phyloP scores from a whole-genome alignment of 92 coral and sea anemone species.

The Parazoanthus atlanticus region DNA sequence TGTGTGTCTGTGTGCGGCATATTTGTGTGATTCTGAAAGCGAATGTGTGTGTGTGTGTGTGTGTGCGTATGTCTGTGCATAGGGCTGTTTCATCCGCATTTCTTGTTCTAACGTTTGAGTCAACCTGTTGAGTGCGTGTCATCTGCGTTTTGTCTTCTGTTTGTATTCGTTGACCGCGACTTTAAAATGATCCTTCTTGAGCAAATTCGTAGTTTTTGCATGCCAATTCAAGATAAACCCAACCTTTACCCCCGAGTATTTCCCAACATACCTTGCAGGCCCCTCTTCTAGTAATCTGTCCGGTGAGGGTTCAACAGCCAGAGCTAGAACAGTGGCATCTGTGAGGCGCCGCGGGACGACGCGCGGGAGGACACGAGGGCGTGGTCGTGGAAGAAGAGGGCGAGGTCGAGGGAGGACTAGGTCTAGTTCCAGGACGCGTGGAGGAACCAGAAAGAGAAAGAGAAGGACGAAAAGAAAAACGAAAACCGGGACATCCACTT shows the following conservation, averaged over 20 bases:
- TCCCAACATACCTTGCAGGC: conserved; percentile 9
- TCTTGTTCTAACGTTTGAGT: not conserved
- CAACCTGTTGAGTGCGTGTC: not conserved
- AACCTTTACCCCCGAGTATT: conserved; percentile 16
- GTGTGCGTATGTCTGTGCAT: not conserved
- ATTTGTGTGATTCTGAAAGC: not conserved
- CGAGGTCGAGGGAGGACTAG: conserved; percentile 57
- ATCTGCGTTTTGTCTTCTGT: not conserved
- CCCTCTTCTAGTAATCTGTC: not conserved
- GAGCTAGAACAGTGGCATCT: conserved; percentile 43
- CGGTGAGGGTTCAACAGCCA: not conserved
- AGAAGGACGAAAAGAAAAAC: conserved; percentile 43
- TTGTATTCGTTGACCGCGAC: not conserved
- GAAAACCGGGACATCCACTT: not conserved
- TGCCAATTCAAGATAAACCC: not conserved
- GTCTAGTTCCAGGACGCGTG: conserved; percentile 55
- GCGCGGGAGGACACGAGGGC: conserved; percentile 28
- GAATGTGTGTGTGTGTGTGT: not conserved
- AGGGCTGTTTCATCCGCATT: not conserved
- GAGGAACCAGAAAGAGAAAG: conserved; percentile 36
- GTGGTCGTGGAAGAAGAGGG: conserved; percentile 49
- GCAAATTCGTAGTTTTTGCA: not conserved
- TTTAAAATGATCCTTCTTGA: not conserved
- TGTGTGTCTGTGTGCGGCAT: not conserved
- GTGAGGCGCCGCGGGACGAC: conserved; percentile 17